Conservation (phyloP, 2,888 invertebrate species). For the Tholera decimalis region DNA sequence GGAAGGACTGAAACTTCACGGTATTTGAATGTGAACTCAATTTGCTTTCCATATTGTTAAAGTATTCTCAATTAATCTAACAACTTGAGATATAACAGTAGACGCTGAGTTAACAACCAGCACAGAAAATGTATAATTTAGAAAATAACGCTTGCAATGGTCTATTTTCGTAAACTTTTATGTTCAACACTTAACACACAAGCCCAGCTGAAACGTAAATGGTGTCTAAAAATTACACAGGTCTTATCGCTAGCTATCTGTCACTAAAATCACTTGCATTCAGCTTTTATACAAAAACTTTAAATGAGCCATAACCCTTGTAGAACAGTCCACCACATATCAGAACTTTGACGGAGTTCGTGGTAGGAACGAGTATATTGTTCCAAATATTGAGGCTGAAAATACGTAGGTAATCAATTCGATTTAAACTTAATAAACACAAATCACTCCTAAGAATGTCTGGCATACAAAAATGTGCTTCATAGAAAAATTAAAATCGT, state of each 20-base stretch:
- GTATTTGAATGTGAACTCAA: conserved; percentile 67
- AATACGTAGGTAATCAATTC: too few species aligned
- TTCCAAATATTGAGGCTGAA: too few species aligned
- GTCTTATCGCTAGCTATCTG: neutral
- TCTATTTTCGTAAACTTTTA: neutral
- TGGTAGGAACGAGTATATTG: too few species aligned
- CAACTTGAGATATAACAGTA: neutral
- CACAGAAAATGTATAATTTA: neutral
- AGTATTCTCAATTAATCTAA: conserved; percentile 12
- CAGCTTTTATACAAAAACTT: neutral
- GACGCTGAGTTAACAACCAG: conserved; percentile 1
- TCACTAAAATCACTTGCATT: conserved; percentile 4
- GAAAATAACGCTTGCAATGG: neutral
- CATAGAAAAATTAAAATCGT: neutral
- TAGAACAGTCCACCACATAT: neutral
- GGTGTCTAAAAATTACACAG: neutral
- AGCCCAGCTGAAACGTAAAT: neutral
- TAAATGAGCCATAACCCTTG: neutral
- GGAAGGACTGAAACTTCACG: conserved; percentile 75
- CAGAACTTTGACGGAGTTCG: too few species aligned
- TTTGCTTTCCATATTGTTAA: conserved; percentile 36
- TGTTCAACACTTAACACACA: neutral
- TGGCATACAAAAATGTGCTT: neutral
- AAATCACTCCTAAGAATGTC: too few species aligned
- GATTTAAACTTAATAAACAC: too few species aligned